These are phyloP conservation scores for Eulemur rufifrons DNA, from an alignment of 2,113 vertebrate genomes.

Conservation along the genomic window DNA sequence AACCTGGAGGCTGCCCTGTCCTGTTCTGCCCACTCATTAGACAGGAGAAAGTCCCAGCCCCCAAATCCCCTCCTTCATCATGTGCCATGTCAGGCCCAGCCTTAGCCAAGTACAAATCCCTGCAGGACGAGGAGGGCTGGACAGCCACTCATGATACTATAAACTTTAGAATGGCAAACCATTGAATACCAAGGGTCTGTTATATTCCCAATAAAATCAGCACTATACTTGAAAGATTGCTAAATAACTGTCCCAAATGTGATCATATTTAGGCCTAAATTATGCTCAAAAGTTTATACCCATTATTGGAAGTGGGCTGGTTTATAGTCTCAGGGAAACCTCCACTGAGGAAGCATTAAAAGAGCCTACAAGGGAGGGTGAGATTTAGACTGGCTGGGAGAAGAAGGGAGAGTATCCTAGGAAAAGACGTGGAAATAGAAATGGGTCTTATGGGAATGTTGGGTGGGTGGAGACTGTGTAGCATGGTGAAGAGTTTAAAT, in stretches of 20 bases:
- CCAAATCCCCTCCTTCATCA: fast-evolving
- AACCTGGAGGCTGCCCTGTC: neutral
- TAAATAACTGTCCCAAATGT: neutral
- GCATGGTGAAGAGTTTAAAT: neutral
- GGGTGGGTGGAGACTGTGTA: neutral
- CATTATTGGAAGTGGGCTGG: neutral
- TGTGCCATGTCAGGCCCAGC: fast-evolving
- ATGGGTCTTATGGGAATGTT: neutral
- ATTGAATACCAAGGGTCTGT: neutral
- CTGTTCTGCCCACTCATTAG: neutral
- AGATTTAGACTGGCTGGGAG: neutral
- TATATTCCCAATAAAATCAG: too few relatives aligned
- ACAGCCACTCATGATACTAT: neutral
- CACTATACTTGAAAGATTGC: neutral
- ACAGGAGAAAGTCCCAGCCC: neutral
- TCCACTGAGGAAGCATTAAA: neutral
- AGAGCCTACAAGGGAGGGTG: neutral
- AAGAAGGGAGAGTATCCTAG: neutral
- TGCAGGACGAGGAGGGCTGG: neutral
- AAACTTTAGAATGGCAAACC: neutral
- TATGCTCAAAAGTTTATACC: neutral
- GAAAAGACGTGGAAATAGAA: neutral
- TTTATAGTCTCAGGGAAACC: neutral
- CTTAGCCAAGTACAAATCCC: neutral
- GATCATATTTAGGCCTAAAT: neutral